Conservation (phyloP, 2,888 invertebrate genomes). For the Molanna angustata region DNA sequence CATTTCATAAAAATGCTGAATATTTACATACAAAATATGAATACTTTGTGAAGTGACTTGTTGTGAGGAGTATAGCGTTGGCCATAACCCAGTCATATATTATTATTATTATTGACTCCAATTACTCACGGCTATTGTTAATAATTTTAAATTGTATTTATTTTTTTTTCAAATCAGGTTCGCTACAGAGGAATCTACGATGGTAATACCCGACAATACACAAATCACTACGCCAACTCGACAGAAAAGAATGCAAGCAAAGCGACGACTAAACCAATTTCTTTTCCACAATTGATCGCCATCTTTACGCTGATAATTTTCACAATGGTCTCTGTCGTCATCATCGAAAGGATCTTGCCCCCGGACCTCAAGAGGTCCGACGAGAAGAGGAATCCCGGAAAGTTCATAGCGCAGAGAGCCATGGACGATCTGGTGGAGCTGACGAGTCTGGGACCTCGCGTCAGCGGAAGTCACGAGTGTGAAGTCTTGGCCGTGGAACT, state of each 20-base stretch:
- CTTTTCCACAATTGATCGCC: conserved; percentile 36
- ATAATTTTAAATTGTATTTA: neutral
- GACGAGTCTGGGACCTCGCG: conserved; percentile 60
- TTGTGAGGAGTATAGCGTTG: too few species aligned
- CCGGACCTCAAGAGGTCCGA: conserved; percentile 48
- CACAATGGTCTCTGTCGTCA: conserved; percentile 53
- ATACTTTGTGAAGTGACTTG: too few species aligned
- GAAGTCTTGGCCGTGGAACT: conserved; percentile 68
- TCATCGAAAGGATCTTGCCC: conserved; percentile 60
- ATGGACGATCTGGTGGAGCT: conserved; percentile 62
- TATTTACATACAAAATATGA: too few species aligned
- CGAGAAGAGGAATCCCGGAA: conserved; percentile 41
- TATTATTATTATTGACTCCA: too few species aligned
- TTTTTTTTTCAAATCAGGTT: conserved; percentile 10
- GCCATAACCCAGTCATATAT: too few species aligned
- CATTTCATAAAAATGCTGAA: too few species aligned
- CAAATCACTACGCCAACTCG: neutral
- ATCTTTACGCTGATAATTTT: conserved; percentile 52
- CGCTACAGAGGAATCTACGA: conserved; percentile 11
- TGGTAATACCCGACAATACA: neutral
- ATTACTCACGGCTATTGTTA: too few species aligned
- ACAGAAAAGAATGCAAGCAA: neutral
- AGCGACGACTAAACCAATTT: conserved; percentile 25
- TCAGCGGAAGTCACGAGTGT: conserved; percentile 73
- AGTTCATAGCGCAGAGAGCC: conserved; percentile 64